These are phyloP conservation scores for Crocidura indochinensis DNA, from an alignment of 2,797 vertebrate genomes.

Conservation along the genomic window DNA sequence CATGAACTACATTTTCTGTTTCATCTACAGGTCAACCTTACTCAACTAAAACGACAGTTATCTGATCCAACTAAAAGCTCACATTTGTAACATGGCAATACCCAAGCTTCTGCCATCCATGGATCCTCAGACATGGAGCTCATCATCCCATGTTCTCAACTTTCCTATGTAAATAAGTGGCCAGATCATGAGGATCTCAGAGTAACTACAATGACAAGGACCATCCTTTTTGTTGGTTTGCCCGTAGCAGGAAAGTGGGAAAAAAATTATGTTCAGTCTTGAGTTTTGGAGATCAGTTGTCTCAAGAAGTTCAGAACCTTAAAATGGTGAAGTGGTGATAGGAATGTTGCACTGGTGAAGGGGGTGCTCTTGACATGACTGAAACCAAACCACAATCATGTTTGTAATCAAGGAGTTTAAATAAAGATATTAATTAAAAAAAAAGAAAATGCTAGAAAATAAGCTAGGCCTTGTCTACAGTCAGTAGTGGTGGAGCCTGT, in stretches of 20 bases:
- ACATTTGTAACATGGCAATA: background rate
- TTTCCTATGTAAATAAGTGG: background rate
- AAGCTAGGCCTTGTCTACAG: background rate
- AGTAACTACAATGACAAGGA: background rate
- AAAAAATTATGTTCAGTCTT: background rate
- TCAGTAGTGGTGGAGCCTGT: background rate
- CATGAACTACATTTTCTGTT: background rate
- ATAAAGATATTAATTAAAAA: no score
- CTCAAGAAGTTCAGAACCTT: background rate
- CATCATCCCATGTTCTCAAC: background rate
- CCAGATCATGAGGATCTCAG: background rate
- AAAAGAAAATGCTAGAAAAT: no score
- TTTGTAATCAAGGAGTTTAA: no score
- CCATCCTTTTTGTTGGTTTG: fast-evolving
- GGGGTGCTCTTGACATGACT: no score
- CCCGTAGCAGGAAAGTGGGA: background rate
- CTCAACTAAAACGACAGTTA: background rate
- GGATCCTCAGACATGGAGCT: background rate
- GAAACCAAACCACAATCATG: no score
- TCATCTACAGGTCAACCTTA: background rate
- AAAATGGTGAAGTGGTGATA: background rate
- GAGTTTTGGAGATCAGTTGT: background rate
- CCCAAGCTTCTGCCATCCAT: background rate
- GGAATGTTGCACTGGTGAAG: no score
- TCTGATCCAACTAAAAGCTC: background rate